Conservation (phyloP, 2,888 invertebrate species). For the Geotrupes spiniger region DNA sequence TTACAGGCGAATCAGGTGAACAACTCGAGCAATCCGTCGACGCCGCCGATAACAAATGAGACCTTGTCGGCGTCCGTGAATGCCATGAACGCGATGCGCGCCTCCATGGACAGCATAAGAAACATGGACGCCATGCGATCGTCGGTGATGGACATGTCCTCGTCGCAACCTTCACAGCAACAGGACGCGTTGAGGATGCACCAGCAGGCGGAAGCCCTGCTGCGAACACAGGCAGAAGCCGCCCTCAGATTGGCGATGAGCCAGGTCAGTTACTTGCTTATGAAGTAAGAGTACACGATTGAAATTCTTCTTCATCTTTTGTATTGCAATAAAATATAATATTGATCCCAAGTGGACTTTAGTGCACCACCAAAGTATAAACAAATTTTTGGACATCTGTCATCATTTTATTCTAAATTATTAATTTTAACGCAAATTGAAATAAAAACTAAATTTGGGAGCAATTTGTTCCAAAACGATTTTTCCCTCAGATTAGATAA, state of each 20-base stretch:
- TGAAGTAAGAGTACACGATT: too few species aligned
- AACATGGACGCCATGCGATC: constrained; percentile 54
- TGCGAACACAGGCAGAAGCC: constrained; percentile 84
- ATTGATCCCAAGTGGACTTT: too few species aligned
- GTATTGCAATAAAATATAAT: too few species aligned
- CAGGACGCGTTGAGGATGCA: constrained; percentile 52
- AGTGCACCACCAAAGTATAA: too few species aligned
- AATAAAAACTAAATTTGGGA: too few species aligned
- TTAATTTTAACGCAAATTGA: too few species aligned
- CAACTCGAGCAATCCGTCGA: constrained; percentile 50
- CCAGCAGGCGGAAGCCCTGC: constrained; percentile 71
- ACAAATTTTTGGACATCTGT: too few species aligned
- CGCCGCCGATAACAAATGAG: constrained; percentile 50
- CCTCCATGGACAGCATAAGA: constrained; percentile 57
- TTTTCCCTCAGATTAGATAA: too few species aligned
- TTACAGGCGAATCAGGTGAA: constrained; percentile 49
- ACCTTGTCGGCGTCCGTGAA: constrained; percentile 53
- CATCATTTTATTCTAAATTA: too few species aligned
- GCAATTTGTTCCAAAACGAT: too few species aligned
- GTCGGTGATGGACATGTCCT: constrained; percentile 52
- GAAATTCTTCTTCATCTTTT: too few species aligned
- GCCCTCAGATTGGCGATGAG: constrained; percentile 77
- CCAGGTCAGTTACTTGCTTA: constrained; percentile 49
- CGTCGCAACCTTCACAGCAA: constrained; percentile 43
- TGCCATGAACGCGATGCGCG: constrained; percentile 61